These are phyloP conservation scores for Hemichromis elongatus DNA, from an alignment of 2,113 vertebrate genomes.

Conservation along the genomic window DNA sequence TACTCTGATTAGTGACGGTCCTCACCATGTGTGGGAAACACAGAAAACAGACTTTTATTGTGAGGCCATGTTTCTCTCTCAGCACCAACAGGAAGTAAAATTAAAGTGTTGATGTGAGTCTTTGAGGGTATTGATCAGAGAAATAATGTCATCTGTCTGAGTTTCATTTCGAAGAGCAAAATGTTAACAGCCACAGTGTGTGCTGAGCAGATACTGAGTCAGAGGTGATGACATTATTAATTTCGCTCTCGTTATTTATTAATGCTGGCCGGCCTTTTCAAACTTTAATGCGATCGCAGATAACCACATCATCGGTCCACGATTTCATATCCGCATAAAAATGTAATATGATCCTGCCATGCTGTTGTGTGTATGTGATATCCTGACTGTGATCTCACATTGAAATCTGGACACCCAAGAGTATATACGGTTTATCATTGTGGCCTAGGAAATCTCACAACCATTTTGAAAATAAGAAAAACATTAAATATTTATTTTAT, in stretches of 20 bases:
- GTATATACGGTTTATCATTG: neutral
- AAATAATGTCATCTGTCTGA: neutral
- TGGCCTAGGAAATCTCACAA: neutral
- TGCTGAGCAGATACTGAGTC: neutral
- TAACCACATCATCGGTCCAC: neutral
- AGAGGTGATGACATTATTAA: neutral
- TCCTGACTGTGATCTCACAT: conserved; percentile 3
- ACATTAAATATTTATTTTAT: neutral
- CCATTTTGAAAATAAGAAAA: neutral
- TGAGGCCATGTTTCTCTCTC: neutral
- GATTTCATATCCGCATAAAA: neutral
- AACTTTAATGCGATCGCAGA: conserved; percentile 2
- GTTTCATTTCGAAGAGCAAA: neutral
- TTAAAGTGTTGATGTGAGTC: conserved; percentile 10
- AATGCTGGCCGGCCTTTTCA: neutral
- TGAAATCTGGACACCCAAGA: neutral
- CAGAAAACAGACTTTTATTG: neutral
- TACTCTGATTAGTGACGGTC: neutral
- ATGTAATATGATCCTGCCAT: neutral
- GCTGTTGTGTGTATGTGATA: neutral
- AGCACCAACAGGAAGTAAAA: conserved; percentile 20
- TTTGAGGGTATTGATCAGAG: neutral
- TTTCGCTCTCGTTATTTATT: neutral
- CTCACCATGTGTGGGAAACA: neutral
- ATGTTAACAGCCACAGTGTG: neutral